Base-by-base conservation (phyloP, 2,113 vertebrate genomes). In the Corythaixoides concolor region DNA sequence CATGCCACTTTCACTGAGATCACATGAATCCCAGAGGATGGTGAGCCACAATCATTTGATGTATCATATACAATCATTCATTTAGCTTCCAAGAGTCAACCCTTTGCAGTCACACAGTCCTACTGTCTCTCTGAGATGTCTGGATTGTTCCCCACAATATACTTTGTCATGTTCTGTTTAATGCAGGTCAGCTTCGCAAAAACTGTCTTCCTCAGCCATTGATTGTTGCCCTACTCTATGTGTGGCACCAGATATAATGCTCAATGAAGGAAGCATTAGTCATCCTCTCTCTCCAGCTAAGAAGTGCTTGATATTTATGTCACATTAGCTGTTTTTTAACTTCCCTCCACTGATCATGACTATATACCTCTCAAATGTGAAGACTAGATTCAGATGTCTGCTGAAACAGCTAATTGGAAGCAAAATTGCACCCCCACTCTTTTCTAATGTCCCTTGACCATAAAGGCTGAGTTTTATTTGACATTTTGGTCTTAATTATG, bases 401-500 rank as follows among this genome's bases (percentile, higher is more conserved):
- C 66, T 72, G 69, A 94, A 94, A 85, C 33, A 75, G 45, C 52
- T 95, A 59, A 78, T 92, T 76, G 41, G 33, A 93, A 93, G 60
- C 45, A 76, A 87, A 93, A 85, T 68, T 62, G 45, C 45, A 62
- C 28, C 45, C 20, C 28, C 27, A 37, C 53, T 86, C 76, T 84
- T 88, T 79, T 68, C 49, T 64, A 53, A 55, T 60, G 39, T 62
- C 62, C 32, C 49, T 83, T 85, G 89, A 76, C 86, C 86, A 95
- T 23, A 50, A 91, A 95, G 86, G 75, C 20, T 82, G 66, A 78
- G 33, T 56, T 93, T 94, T 60, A 86, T 63, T 91, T 91, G 89
- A 72, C 66, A 72, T 93, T 93, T 92, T 69, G 62, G 28, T 89
- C 70, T 87, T 95, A 92, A 95, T 93, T 73, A 66, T 87, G 58